Conservation (phyloP, 2,113 vertebrate species). For the Leptodactylus fuscus region DNA sequence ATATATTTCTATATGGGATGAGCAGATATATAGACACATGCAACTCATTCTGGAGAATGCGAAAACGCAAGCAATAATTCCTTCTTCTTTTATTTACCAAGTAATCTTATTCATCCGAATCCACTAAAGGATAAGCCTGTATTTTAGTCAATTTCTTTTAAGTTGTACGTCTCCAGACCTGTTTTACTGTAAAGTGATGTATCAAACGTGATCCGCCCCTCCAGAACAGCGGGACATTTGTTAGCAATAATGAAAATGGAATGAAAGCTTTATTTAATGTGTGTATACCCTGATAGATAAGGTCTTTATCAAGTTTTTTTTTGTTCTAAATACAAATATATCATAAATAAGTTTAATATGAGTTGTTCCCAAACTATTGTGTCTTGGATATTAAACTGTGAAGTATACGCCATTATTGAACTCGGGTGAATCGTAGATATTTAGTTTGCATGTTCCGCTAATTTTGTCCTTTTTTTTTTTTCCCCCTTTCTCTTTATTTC, state of each 20-base stretch:
- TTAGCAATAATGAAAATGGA: conserved; percentile 90
- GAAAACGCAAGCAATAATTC: conserved; percentile 66
- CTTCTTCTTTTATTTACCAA: conserved; percentile 48
- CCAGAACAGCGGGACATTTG: conserved; percentile 72
- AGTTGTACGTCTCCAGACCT: conserved; percentile 78
- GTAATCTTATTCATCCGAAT: conserved; percentile 68
- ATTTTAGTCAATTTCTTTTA: conserved; percentile 67
- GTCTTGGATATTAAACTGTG: conserved; percentile 90
- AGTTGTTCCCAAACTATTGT: conserved; percentile 69
- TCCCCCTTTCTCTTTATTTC: conserved; percentile 79
- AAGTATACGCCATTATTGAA: conserved; percentile 90
- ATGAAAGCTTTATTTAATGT: conserved; percentile 94
- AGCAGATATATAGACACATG: conserved; percentile 63
- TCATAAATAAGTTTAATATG: conserved; percentile 78
- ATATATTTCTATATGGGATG: conserved; percentile 65
- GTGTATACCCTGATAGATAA: conserved; percentile 79
- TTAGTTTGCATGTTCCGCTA: conserved; percentile 95
- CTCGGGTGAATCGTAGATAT: conserved; percentile 91
- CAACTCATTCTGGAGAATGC: conserved; percentile 60
- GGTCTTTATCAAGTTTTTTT: conserved; percentile 76
- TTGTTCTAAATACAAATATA: conserved; percentile 22
- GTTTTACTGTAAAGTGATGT: conserved; percentile 68
- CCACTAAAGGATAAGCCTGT: conserved; percentile 67
- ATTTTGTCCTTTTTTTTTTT: conserved; percentile 77
- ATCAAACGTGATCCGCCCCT: conserved; percentile 70